phyloP scores from a whole-genome alignment of 1,140 invertebrate genomes.

The Nephila pilipes region DNA sequence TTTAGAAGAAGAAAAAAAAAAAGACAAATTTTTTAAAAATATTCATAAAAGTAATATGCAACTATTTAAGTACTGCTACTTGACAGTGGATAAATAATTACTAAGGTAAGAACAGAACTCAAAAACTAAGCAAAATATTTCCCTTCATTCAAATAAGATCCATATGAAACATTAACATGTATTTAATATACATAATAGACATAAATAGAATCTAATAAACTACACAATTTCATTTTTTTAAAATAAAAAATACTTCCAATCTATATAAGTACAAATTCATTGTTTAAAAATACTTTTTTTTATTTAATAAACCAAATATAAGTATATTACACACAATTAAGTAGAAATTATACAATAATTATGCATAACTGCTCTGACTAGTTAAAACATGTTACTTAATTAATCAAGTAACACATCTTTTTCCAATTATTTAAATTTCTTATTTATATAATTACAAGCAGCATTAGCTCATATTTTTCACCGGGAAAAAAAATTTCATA shows the following conservation, averaged over 20 bases:
- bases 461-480: conserved; percentile 25
- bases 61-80: no score
- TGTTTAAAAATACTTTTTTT: conserved; percentile 11
- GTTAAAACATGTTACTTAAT: conserved; percentile 38
- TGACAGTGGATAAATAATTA: no score
- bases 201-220: conserved; percentile 12
- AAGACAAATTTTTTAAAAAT: no score
- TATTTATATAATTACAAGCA: conserved; percentile 31
- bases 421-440: conserved; percentile 20
- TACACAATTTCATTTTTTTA: neutral
- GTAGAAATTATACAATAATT: conserved; percentile 61
- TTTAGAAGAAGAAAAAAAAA: no score
- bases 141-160: neutral
- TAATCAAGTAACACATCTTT: neutral
- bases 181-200: neutral
- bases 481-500: neutral
- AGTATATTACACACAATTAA: conserved; percentile 71
- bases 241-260: neutral
- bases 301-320: conserved; percentile 7
- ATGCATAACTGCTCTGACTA: conserved; percentile 63
- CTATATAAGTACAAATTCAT: neutral
- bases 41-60: no score
- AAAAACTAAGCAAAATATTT: no score
- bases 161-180: neutral
- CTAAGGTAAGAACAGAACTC: no score